Conservation (phyloP, 2,113 vertebrate species). For the Procavia capensis region DNA sequence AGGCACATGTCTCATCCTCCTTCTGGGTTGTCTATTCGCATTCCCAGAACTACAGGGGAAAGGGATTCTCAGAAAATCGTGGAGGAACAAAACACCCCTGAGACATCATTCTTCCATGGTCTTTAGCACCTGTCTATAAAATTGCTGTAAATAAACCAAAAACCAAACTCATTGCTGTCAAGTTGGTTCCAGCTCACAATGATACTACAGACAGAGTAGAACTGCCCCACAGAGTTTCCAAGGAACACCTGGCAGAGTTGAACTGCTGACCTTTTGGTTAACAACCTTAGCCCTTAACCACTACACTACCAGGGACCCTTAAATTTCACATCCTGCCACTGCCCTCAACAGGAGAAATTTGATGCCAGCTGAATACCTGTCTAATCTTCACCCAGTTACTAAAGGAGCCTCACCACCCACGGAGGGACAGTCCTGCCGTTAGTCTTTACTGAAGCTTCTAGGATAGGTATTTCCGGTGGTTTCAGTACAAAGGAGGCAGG, state of each 20-base stretch:
- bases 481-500: not conserved
- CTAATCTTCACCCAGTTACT: not conserved
- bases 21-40: not conserved
- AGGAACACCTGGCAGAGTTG: too few relatives aligned
- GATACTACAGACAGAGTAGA: too few relatives aligned
- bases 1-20: not conserved
- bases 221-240: too few relatives aligned
- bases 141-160: too few relatives aligned
- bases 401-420: not conserved
- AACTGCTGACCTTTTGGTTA: too few relatives aligned
- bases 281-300: too few relatives aligned
- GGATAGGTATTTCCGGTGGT: not conserved
- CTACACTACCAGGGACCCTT: too few relatives aligned
- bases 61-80: not conserved
- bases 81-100: not conserved
- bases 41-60: not conserved
- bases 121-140: not conserved
- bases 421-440: not conserved
- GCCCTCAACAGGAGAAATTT: not conserved
- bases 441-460: not conserved
- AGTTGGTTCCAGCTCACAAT: too few relatives aligned
- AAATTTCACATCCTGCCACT: not conserved
- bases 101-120: not conserved
- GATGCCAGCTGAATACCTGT: not conserved
- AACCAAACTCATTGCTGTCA: too few relatives aligned